Conservation (phyloP, 2,797 vertebrate genomes). For the Sebastes oblongus region DNA sequence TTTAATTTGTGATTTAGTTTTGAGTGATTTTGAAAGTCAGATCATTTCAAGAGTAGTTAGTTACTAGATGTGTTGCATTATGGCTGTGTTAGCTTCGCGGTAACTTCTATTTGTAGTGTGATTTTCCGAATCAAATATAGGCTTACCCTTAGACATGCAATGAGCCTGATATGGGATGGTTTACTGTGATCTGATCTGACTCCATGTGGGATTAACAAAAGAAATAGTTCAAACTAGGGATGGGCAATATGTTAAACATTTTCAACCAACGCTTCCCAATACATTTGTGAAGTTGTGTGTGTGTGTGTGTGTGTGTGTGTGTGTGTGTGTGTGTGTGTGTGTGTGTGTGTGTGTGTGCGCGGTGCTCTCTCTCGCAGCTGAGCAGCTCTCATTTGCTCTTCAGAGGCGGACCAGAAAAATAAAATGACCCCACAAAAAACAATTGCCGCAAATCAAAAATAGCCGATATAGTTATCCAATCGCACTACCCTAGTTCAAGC, state of each 20-base stretch:
- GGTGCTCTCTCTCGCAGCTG: fast-evolving
- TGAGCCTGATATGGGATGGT: background rate
- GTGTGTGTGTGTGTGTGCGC: too few species aligned
- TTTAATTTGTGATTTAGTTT: background rate
- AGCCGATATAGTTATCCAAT: too few species aligned
- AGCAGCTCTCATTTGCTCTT: fast-evolving
- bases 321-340: too few species aligned
- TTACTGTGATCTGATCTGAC: background rate
- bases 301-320: too few species aligned
- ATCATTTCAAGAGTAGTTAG: background rate
- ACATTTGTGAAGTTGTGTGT: too few species aligned
- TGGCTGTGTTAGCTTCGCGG: background rate
- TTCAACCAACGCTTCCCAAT: too few species aligned
- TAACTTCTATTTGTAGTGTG: background rate
- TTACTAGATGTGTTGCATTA: background rate
- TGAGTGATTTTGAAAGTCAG: background rate
- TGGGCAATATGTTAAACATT: fast-evolving
- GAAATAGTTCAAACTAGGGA: background rate
- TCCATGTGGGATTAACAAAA: background rate
- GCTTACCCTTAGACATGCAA: background rate
- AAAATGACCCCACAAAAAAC: background rate
- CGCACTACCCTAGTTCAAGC: too few species aligned
- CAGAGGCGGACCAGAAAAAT: too few species aligned
- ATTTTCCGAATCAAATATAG: background rate
- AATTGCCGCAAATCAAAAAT: fast-evolving